Evolutionary conservation across 2,888 invertebrate species (phyloP).

Genomic region (Acronicta psi): DNA sequence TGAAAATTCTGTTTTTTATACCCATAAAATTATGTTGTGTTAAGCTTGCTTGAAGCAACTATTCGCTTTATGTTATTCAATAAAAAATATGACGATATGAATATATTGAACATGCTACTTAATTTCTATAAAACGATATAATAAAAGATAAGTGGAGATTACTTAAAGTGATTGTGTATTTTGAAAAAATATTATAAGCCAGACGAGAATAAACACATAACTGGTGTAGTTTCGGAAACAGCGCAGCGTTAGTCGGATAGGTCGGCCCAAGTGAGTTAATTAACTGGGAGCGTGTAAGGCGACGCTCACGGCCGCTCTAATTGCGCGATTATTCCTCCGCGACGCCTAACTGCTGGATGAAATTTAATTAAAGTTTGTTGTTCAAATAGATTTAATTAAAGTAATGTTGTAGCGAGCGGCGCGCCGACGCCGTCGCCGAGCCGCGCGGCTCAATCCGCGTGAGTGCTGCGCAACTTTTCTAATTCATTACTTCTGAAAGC

Average conservation of each 20-base stretch:
- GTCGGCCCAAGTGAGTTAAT: constrained; percentile 87
- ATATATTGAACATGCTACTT: no score
- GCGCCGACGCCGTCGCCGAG: constrained; percentile 74
- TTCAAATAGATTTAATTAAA: constrained; percentile 90
- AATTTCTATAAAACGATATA: background rate
- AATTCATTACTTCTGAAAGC: constrained; percentile 89
- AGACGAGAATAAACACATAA: constrained; percentile 38
- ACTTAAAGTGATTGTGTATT: background rate
- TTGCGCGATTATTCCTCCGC: constrained; percentile 89
- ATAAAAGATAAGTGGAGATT: background rate
- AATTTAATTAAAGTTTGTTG: constrained; percentile 90
- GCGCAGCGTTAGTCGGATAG: constrained; percentile 70
- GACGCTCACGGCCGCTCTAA: constrained; percentile 89
- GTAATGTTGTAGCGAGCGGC: constrained; percentile 87
- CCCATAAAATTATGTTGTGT: constrained; percentile 1
- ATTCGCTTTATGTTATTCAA: constrained; percentile 2
- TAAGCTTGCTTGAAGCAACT: constrained; percentile 3
- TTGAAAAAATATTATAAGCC: constrained; percentile 29
- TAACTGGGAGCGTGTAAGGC: constrained; percentile 88
- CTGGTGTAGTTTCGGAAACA: constrained; percentile 60
- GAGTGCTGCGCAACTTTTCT: constrained; percentile 89
- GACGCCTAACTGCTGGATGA: constrained; percentile 89
- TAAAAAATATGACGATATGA: background rate
- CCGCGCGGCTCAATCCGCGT: constrained; percentile 86
- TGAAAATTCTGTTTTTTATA: constrained; percentile 24